Conservation (phyloP, 2,797 vertebrate genomes). For the Enteromius argenteus region DNA sequence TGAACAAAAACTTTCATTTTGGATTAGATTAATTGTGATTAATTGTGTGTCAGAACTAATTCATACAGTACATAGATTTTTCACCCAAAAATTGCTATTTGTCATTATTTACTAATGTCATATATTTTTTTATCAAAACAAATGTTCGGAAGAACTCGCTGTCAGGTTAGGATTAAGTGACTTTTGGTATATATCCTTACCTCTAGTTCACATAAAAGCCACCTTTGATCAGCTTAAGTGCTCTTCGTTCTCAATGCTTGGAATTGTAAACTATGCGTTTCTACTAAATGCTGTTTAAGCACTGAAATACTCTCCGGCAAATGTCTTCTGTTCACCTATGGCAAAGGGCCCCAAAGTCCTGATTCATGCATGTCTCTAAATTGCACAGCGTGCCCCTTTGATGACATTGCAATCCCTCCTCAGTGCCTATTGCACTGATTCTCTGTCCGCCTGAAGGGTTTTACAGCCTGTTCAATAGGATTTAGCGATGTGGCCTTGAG, state of each 20-base stretch:
- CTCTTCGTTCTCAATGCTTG: constrained; percentile 16
- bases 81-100: background rate
- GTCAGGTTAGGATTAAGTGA: constrained; percentile 6
- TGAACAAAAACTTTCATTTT: no score
- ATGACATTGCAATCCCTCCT: constrained; percentile 62
- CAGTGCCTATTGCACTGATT: constrained; percentile 49
- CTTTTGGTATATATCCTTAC: background rate
- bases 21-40: no score
- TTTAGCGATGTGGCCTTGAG: constrained; percentile 62
- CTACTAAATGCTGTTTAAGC: constrained; percentile 43
- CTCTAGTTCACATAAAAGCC: constrained; percentile 1
- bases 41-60: no score
- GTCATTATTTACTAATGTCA: background rate
- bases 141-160: background rate
- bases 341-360: constrained; percentile 47
- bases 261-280: constrained; percentile 39
- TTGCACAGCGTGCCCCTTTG: constrained; percentile 53
- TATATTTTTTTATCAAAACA: background rate
- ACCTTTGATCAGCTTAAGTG: constrained; percentile 26
- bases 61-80: no score
- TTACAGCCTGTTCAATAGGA: constrained; percentile 65
- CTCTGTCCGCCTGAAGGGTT: constrained; percentile 58
- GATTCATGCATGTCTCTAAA: constrained; percentile 55
- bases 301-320: constrained; percentile 16
- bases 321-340: constrained; percentile 21